Evolutionary conservation across 2,797 vertebrate species (phyloP).

Genomic region (Pseudocheirus occidentalis): DNA sequence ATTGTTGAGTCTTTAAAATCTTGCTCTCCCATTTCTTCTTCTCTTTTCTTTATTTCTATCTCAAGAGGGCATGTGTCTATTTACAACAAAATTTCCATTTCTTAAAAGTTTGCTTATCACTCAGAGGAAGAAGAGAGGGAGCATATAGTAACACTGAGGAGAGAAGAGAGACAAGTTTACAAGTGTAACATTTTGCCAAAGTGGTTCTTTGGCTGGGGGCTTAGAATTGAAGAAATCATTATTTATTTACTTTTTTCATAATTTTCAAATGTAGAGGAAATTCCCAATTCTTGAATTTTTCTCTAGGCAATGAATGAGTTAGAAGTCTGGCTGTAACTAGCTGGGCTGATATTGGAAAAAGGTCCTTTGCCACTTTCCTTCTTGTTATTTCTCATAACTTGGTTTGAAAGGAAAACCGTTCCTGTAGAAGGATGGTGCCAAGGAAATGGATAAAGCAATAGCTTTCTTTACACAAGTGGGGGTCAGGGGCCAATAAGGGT

Average conservation of each 20-base stretch:
- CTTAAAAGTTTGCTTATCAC: neutral
- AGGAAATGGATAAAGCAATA: neutral
- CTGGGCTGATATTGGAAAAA: neutral
- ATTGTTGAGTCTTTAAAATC: neutral
- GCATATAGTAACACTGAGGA: neutral
- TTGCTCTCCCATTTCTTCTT: neutral
- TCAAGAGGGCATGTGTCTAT: neutral
- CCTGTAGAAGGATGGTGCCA: neutral
- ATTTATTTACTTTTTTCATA: neutral
- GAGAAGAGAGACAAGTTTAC: neutral
- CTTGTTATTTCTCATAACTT: neutral
- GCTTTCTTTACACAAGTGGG: neutral
- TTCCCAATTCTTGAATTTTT: neutral
- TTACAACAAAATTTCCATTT: neutral
- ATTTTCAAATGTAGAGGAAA: neutral
- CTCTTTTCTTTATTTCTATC: neutral
- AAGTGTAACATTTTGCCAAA: neutral
- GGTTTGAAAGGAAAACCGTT: neutral
- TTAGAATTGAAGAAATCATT: neutral
- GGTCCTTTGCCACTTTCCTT: neutral
- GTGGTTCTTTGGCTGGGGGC: neutral
- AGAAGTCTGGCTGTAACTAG: neutral
- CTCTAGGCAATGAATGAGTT: neutral
- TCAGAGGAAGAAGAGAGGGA: neutral
- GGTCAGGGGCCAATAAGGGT: neutral